Conservation (phyloP, 2,113 vertebrate genomes). For the Phalacrocorax carbo region DNA sequence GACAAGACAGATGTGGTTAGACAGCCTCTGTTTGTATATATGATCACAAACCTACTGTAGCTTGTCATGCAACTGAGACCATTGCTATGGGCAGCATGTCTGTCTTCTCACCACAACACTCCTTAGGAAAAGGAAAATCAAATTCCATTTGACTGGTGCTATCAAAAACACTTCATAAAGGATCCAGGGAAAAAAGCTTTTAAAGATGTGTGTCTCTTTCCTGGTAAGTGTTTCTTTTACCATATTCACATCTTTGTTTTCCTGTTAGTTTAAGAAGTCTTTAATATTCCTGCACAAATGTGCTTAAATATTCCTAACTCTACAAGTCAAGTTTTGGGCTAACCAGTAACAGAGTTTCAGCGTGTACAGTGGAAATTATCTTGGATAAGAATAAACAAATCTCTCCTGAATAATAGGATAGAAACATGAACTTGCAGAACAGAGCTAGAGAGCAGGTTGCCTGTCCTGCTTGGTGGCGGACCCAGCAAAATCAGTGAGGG, state of each 20-base stretch:
- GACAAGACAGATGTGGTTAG: neutral
- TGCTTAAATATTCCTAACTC: neutral
- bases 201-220: neutral
- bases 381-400: neutral
- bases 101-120: accelerated
- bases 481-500: neutral
- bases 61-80: neutral
- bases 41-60: neutral
- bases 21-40: neutral
- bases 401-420: neutral
- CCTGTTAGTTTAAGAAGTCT: neutral
- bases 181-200: neutral
- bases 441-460: neutral
- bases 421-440: neutral
- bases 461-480: neutral
- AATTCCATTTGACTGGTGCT: neutral
- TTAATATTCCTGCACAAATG: neutral
- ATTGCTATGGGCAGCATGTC: neutral
- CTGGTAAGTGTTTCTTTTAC: neutral
- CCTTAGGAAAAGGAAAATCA: neutral
- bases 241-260: neutral
- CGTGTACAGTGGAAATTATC: neutral
- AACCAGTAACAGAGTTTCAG: neutral
- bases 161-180: neutral
- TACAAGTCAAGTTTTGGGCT: neutral